Base-by-base conservation (phyloP, 2,797 vertebrate species). In the Nyctalus aviator region DNA sequence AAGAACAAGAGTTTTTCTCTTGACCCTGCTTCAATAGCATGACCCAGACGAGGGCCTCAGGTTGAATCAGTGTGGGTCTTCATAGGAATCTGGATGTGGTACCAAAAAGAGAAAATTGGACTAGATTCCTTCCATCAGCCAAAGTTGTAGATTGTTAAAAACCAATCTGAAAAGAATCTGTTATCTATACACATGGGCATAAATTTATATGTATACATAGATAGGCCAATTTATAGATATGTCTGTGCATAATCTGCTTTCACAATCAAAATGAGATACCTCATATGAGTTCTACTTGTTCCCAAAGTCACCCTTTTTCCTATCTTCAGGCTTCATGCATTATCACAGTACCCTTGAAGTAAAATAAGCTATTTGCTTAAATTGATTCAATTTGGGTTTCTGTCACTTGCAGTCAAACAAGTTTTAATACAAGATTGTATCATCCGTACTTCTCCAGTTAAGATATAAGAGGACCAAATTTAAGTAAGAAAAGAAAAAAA, bases 331-430 rank as follows among this genome's bases (percentile, higher is more conserved):
- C 3, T 88, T 12, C 73, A 72, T 23, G 14, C 46, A 46, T 72
- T 41, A 68, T 50, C 50, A 83, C 7, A 27, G 15, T 4, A 71
- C 14, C 21, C 66, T 81, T 84, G 30, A 1, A 44, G 27, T 84
- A 93, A 87, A 89, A 81, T 84, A 68, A 88, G 5, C 5, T 23
- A 44, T 71, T 88, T 92, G n/a, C 27, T 84, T 81, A 85, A 73
- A 78, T 79, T 66, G 18, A 59, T 50, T 35, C 64, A 57, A 37
- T 77, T 73, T 89, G 46, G 18, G n/a, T 68, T 84, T 91, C 41
- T 55, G 50, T 35, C 55, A 62, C 69, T 93, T 91, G 8, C 6
- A 76, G 91, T 76, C 53, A 84, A 84, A 83, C 35, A 50, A 50
- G 12, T 53, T 92, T 23, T 78, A 93, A 78, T 23, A 88, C n/a